Conservation (phyloP, 2,888 invertebrate genomes). For the Capitulum mitella region DNA sequence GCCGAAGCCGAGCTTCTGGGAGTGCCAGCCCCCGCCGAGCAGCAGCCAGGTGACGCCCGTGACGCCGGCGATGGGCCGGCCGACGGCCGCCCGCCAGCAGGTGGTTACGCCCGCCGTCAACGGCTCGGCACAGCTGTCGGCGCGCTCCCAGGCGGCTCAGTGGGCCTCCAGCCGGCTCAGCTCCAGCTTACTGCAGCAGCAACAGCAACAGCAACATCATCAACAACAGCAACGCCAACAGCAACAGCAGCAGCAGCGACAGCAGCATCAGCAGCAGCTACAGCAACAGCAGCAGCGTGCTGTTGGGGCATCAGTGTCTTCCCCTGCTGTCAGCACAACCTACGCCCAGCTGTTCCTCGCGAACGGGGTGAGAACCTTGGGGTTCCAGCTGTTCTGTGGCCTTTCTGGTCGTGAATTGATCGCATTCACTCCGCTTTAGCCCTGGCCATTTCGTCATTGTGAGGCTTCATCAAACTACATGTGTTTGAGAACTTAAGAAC, state of each 20-base stretch:
- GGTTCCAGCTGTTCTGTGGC: no score
- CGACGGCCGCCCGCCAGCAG: slow-evolving; percentile 43
- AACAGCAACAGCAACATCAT: neutral
- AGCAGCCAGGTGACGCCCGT: slow-evolving; percentile 47
- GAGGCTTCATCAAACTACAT: no score
- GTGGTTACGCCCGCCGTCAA: slow-evolving; percentile 38
- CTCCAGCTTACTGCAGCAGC: neutral
- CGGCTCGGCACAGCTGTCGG: neutral
- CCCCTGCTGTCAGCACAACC: neutral
- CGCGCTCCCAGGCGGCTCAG: neutral
- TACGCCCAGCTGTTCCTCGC: slow-evolving; percentile 1
- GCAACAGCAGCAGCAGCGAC: slow-evolving; percentile 25
- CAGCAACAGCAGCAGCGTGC: neutral
- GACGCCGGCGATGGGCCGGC: slow-evolving; percentile 40
- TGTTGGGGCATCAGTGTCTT: neutral
- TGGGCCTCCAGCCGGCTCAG: neutral
- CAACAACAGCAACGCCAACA: neutral
- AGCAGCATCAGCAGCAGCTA: slow-evolving; percentile 23
- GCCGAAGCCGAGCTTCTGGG: slow-evolving; percentile 26
- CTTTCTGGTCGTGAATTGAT: no score
- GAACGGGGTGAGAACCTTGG: no score
- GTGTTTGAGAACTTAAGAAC: no score
- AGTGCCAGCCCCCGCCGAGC: slow-evolving; percentile 43
- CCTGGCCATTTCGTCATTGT: no score
- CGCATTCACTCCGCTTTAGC: no score